Conservation (phyloP, 2,888 invertebrate species). For the Dicyrtoma fusca region DNA sequence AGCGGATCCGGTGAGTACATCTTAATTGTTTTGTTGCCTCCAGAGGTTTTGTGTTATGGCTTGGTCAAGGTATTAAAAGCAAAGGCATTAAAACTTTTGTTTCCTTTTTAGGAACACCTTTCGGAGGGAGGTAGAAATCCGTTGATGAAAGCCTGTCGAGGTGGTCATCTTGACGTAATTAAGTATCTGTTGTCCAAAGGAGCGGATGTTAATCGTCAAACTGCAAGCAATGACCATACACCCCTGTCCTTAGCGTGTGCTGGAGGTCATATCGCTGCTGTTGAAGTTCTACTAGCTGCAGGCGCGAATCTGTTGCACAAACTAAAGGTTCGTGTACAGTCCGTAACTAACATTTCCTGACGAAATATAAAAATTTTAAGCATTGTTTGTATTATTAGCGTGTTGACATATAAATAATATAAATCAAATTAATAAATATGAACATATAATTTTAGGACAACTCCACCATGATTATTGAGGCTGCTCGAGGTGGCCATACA, state of each 20-base stretch:
- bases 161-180: constrained; percentile 94
- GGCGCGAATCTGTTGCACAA: constrained; percentile 95
- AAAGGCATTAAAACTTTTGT: background rate
- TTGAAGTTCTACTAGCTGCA: constrained; percentile 86
- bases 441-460: constrained; percentile 73
- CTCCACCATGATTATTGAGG: constrained; percentile 97
- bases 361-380: background rate
- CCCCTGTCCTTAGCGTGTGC: constrained; percentile 95
- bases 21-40: too few relatives aligned
- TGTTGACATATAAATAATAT: background rate
- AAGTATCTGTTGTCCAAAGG: constrained; percentile 90
- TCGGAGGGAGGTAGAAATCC: constrained; percentile 97
- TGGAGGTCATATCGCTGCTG: constrained; percentile 91
- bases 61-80: background rate
- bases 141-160: constrained; percentile 96
- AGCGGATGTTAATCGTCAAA: constrained; percentile 83
- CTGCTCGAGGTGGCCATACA: constrained; percentile 96
- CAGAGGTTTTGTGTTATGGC: too few relatives aligned
- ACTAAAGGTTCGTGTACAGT: constrained; percentile 77
- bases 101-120: constrained; percentile 95
- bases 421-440: background rate
- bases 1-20: constrained; percentile 73
- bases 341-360: too few relatives aligned
- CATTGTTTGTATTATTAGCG: background rate
- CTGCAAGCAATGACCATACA: constrained; percentile 95